These are phyloP conservation scores for Bubo bubo DNA, from an alignment of 2,113 vertebrate species.

Conservation along the genomic window DNA sequence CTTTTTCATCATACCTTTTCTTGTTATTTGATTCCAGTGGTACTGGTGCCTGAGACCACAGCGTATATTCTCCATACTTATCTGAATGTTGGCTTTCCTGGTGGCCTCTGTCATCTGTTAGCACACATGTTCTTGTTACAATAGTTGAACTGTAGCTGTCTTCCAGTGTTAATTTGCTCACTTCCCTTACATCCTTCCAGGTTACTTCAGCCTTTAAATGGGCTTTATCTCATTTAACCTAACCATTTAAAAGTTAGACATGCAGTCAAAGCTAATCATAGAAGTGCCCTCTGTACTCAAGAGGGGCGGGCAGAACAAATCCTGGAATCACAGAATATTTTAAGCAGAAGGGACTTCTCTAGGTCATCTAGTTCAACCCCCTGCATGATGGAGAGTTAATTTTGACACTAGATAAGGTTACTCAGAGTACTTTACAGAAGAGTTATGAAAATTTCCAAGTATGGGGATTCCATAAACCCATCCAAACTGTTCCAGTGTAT, in stretches of 20 bases:
- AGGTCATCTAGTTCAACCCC: not conserved
- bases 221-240: not conserved
- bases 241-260: not conserved
- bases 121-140: not conserved
- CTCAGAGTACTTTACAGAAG: not conserved
- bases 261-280: not conserved
- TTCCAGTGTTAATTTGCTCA: not conserved
- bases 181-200: not conserved
- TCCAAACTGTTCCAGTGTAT: not conserved
- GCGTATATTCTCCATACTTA: not conserved
- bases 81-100: not conserved
- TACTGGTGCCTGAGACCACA: not conserved
- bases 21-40: not conserved
- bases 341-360: not conserved
- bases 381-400: rapidly evolving
- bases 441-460: not conserved
- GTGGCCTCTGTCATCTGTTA: not conserved
- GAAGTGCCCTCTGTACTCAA: not conserved
- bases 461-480: not conserved
- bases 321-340: not conserved
- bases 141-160: not conserved
- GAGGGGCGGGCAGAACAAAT: not conserved
- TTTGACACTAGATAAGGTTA: not conserved
- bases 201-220: not conserved
- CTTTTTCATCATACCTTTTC: not conserved